Evolutionary conservation across 1,140 invertebrate genomes (phyloP).

Genomic region (Battus philenor): DNA sequence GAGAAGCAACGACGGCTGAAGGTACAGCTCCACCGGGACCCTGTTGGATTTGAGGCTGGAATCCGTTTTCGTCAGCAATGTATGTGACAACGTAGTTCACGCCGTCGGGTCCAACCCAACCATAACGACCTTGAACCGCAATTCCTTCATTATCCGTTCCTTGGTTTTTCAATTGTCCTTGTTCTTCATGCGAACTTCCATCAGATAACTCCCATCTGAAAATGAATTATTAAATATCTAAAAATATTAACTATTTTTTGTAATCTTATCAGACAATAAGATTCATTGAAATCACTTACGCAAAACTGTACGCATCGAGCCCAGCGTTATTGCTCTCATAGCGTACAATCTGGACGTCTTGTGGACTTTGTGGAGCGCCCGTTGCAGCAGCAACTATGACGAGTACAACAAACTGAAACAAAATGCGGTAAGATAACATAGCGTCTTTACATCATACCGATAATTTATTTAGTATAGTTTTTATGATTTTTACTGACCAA

Average conservation of each 20-base stretch:
- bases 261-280: neutral
- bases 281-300: slow-evolving; percentile 42
- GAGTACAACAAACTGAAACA: slow-evolving; percentile 57
- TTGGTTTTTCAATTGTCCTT: slow-evolving; percentile 77
- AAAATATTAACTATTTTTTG: neutral
- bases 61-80: slow-evolving; percentile 86
- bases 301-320: slow-evolving; percentile 58
- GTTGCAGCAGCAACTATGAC: slow-evolving; percentile 36
- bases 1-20: slow-evolving; percentile 50
- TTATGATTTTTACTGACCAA: slow-evolving; percentile 42
- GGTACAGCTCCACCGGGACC: slow-evolving; percentile 79
- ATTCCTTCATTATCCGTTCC: slow-evolving; percentile 74
- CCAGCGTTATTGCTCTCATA: slow-evolving; percentile 62
- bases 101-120: slow-evolving; percentile 77
- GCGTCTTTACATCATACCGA: too few species aligned
- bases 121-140: slow-evolving; percentile 74
- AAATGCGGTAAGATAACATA: slow-evolving; percentile 18
- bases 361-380: slow-evolving; percentile 57
- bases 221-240: slow-evolving; percentile 9
- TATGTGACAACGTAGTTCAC: slow-evolving; percentile 80
- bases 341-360: slow-evolving; percentile 68
- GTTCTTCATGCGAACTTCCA: slow-evolving; percentile 76
- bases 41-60: slow-evolving; percentile 76
- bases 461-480: too few species aligned
- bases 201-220: slow-evolving; percentile 59